Evolutionary conservation across 2,888 invertebrate species (phyloP), one percentile per base, ranked within the genome.

Genomic region (Dicyrtoma fusca): DNA sequence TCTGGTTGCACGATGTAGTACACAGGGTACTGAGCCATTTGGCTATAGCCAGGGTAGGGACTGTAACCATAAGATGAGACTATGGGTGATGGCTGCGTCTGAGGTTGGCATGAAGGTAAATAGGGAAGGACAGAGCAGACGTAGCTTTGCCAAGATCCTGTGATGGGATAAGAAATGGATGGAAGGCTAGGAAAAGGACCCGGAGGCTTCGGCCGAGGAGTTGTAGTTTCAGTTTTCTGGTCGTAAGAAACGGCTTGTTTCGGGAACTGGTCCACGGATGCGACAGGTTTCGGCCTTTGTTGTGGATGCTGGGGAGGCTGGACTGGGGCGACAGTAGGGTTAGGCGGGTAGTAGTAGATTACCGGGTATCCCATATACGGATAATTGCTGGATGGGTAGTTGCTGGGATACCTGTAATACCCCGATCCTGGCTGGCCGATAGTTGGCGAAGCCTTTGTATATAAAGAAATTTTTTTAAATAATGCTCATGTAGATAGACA

Each of bases 1-100:
- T 71, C 71, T 13, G 71, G 63, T 17, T 71, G 71, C 4, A 71
- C 64, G 21, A 64, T 51, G 19, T 71, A 71, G 57, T 71, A 71
- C 17, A 71, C 71, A 1, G 71, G 71, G 64, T 64, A 25, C 23
- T 64, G 71, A 10, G 71, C 64, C 63, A 71, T n/a, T 44, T 63
- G 53, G 10, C 21, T 26, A 45, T 71, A 71, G 6, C 69, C 69
- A 42, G 61, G 62, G 17, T 64, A 64, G 11, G 64, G 19, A 8
- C 42, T 25, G 25, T 64, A 71, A 17, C 61, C 64, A 49, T 62
- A 62, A 11, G 45, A 14, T 6, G 47, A 34, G 2, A 62, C 4
- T 11, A 25, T 10, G n/a, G 14, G 62, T 5, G 70, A 3, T 47
- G 21, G 70, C 49, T 70, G 69, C 45, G 69, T 45, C 25, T 69